A percentile compares a stretch with the other conserved stretches of the same genome.
Conservation (phyloP, 1,140 invertebrate genomes). For the Neocloeon triangulifer region DNA sequence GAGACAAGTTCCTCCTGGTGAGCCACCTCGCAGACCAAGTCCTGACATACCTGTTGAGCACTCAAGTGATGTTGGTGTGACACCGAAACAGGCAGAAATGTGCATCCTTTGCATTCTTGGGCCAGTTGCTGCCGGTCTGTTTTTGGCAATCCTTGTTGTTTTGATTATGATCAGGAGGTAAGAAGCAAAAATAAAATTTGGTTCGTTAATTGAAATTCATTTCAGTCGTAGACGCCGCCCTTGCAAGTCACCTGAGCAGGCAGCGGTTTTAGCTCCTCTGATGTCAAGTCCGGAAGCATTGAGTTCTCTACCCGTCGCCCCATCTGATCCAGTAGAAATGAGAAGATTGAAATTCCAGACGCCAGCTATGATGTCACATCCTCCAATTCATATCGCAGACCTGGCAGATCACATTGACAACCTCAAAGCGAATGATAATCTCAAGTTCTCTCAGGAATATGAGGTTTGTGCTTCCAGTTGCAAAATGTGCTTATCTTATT, state of each 20-base stretch:
- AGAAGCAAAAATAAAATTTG: too few relatives aligned
- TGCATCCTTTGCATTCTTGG: constrained; percentile 75
- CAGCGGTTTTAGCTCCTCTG: constrained; percentile 64
- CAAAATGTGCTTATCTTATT: too few relatives aligned
- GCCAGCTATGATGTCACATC: constrained; percentile 88
- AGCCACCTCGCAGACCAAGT: constrained; percentile 62
- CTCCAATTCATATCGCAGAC: constrained; percentile 86
- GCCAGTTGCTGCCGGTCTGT: constrained; percentile 54
- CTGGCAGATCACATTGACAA: constrained; percentile 86
- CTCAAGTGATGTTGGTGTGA: constrained; percentile 49
- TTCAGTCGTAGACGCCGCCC: constrained; percentile 43
- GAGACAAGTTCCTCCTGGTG: constrained; percentile 65
- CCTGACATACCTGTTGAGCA: constrained; percentile 42
- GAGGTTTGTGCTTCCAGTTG: too few relatives aligned
- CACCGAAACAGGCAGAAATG: constrained; percentile 56
- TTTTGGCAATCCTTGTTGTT: constrained; percentile 51
- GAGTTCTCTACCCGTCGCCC: constrained; percentile 45
- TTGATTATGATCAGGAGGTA: constrained; percentile 39
- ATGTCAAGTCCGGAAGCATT: constrained; percentile 42
- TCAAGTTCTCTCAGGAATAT: constrained; percentile 91
- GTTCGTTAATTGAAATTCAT: too few relatives aligned
- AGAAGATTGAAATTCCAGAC: constrained; percentile 90
- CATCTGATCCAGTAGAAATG: constrained; percentile 94
- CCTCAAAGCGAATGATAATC: constrained; percentile 89
- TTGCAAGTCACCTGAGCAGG: constrained; percentile 72